Percentiles rank a stretch among this genome's conserved stretches.
phyloP scores from a whole-genome alignment of 2,113 vertebrate genomes.

The Agapornis roseicollis region DNA sequence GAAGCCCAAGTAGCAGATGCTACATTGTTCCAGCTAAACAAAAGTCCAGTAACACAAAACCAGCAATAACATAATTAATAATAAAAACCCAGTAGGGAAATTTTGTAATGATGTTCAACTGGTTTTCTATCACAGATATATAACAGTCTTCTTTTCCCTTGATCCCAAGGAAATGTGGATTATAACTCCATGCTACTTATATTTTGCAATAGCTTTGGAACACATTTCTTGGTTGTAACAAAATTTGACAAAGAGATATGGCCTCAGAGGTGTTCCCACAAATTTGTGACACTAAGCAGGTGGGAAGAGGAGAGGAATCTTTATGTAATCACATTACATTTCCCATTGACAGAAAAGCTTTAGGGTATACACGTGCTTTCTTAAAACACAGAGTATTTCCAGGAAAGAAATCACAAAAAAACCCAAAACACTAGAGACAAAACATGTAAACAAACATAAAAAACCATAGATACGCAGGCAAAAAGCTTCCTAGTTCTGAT shows the following conservation, averaged over 20 bases:
- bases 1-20: background rate
- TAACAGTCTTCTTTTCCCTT: background rate
- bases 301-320: slow-evolving; percentile 11
- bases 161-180: background rate
- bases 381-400: background rate
- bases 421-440: background rate
- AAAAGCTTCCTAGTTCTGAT: background rate
- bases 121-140: background rate
- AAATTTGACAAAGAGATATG: background rate
- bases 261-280: slow-evolving; percentile 3
- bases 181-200: background rate
- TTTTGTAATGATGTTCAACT: background rate
- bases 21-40: background rate
- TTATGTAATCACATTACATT: slow-evolving; percentile 3
- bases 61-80: background rate
- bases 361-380: background rate
- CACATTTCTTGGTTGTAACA: background rate
- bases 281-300: slow-evolving; percentile 38
- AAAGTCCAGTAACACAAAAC: background rate
- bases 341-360: background rate
- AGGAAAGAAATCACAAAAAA: background rate
- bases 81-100: background rate
- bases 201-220: background rate
- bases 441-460: background rate
- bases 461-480: background rate